Evolutionary conservation across 2,888 invertebrate genomes (phyloP), one percentile per base, ranked within the genome.

Genomic region (Rotaria socialis): DNA sequence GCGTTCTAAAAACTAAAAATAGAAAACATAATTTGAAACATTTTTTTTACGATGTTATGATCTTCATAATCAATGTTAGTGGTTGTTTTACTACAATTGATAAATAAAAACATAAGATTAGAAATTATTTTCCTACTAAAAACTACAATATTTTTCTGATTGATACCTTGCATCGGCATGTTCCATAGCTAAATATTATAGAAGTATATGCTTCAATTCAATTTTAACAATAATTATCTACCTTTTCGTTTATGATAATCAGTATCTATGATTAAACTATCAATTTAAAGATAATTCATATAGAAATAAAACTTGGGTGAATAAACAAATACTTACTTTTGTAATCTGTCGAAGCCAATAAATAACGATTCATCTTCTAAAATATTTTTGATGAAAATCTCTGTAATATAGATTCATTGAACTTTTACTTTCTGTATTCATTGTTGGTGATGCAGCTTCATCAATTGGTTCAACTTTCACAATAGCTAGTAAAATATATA

Each of bases 211-310:
- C 14, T 3, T 56, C 8, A 56, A 4, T 2, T 35, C 19, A 14
- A 35, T 35, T 60, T 35, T 11, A 67, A 19, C 10, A 35, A 67
- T 6, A 19, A 35, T 1, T 35, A 16, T 19, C 35, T 67, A 67
- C 67, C 19, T 41, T 67, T 67, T 67, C 67, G 67, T 67, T 5
- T 67, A 19, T 67, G 67, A 67, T 67, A 67, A 67, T 67, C 67
- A 67, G 67, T 16, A 67, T 67, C 67, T 35, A 67, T 67, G 19
- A 67, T 35, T 41, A 67, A 67, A 41, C 67, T 67, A 35, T 35
- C 1, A 16, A 41, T 35, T 14, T 35, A 35, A 35, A 67, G 19
- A 67, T 41, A 19, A 6, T 11, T 35, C 5, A 24, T 19, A 5
- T 35, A 67, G 5, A 14, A 16, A 19, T 16, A 41, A 67, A 35